phyloP scores from a whole-genome alignment of 2,888 invertebrate genomes.

The Xylota segnis region DNA sequence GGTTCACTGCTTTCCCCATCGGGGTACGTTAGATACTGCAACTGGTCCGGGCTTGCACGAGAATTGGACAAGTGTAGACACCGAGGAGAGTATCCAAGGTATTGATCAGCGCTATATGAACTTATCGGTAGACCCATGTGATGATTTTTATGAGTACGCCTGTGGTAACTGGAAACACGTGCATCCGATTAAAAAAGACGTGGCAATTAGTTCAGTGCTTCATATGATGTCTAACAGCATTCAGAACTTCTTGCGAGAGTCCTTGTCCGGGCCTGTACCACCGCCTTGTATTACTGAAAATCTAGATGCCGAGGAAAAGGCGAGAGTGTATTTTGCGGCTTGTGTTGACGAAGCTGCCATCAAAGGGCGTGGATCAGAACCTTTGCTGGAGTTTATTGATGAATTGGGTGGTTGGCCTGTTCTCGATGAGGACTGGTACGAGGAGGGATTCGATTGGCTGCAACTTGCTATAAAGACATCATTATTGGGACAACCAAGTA shows the following conservation, averaged over 20 bases:
- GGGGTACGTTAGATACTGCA: no score
- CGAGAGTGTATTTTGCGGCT: conserved; percentile 58
- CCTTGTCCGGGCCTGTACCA: conserved; percentile 46
- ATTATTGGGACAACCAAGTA: conserved; percentile 22
- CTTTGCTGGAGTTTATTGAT: conserved; percentile 69
- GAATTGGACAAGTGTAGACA: no score
- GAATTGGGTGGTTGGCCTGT: conserved; percentile 71
- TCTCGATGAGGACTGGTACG: conserved; percentile 68
- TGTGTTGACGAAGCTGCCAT: conserved; percentile 61
- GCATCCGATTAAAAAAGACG: conserved; percentile 68
- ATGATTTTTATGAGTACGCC: conserved; percentile 74
- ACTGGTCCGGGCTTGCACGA: no score
- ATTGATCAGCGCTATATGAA: conserved; percentile 59
- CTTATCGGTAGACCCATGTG: conserved; percentile 61
- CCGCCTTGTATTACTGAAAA: conserved; percentile 21
- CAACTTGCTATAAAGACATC: conserved; percentile 58
- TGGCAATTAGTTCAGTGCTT: conserved; percentile 61
- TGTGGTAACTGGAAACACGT: conserved; percentile 74
- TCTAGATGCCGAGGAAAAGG: conserved; percentile 66
- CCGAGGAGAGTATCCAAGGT: no score
- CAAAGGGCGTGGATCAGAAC: conserved; percentile 55
- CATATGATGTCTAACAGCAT: conserved; percentile 59
- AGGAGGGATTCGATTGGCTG: conserved; percentile 64
- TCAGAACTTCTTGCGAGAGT: conserved; percentile 54
- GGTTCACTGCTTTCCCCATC: no score